Evolutionary conservation across 2,888 invertebrate species (phyloP).

Genomic region (Agonopterix alstromeriana): DNA sequence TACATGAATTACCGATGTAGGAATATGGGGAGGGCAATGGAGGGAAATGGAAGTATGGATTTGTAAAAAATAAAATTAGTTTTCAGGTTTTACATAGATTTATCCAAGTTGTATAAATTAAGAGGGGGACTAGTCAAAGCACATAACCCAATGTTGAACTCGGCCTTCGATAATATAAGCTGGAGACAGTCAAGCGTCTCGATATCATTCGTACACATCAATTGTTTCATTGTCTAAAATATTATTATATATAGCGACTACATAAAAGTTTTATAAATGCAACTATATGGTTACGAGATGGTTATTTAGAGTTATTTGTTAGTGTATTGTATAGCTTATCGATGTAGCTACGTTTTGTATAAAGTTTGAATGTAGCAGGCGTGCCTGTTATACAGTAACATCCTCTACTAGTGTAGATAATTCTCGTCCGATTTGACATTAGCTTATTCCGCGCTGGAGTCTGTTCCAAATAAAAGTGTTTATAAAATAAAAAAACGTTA

Average conservation of each 20-base stretch:
- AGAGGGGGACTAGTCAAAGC: too few relatives aligned
- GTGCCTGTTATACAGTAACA: background rate
- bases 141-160: background rate
- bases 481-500: conserved; percentile 2
- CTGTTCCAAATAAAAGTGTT: conserved; percentile 9
- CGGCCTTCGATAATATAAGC: conserved; percentile 6
- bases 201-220: conserved; percentile 69
- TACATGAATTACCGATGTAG: too few relatives aligned
- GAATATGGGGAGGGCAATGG: too few relatives aligned
- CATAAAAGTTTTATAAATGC: conserved; percentile 40
- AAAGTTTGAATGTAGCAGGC: conserved; percentile 21
- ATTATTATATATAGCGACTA: conserved; percentile 28
- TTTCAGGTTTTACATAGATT: too few relatives aligned
- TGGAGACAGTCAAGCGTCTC: conserved; percentile 21
- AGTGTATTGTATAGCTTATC: conserved; percentile 60
- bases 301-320: conserved; percentile 59
- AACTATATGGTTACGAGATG: conserved; percentile 27
- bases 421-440: conserved; percentile 6
- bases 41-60: too few relatives aligned
- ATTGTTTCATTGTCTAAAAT: conserved; percentile 46
- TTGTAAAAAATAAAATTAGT: too few relatives aligned
- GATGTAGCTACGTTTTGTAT: conserved; percentile 53
- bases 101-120: too few relatives aligned
- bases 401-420: conserved; percentile 1
- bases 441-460: conserved; percentile 7